Percentiles rank a stretch among this genome's conserved stretches.
Evolutionary conservation across 2,113 vertebrate species (phyloP).

Genomic region (Urocynchramus pylzowi): DNA sequence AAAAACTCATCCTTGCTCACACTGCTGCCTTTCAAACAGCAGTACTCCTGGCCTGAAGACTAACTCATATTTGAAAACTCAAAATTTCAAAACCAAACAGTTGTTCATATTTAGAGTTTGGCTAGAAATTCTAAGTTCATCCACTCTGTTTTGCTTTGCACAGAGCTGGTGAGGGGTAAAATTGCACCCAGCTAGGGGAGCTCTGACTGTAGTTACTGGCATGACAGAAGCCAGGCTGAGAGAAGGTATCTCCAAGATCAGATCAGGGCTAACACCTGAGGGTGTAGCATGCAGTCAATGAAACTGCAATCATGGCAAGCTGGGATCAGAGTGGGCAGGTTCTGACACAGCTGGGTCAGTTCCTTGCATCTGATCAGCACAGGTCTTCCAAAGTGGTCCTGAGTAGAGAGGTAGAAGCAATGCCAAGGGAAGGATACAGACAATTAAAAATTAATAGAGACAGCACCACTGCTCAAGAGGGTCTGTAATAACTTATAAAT

Average conservation of each 20-base stretch:
- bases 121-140: background rate
- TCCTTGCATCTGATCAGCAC: background rate
- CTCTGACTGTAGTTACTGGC: background rate
- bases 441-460: background rate
- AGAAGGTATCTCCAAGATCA: background rate
- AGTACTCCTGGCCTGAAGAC: background rate
- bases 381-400: background rate
- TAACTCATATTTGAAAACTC: background rate
- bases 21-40: background rate
- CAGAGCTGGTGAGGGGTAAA: background rate
- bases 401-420: background rate
- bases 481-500: background rate
- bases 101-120: background rate
- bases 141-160: background rate
- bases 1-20: background rate
- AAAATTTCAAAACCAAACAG: background rate
- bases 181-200: background rate
- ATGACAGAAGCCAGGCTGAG: background rate
- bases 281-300: background rate
- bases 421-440: background rate
- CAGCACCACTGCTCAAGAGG: background rate
- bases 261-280: background rate
- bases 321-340: background rate
- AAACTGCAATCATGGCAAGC: accelerated
- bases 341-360: background rate